Evolutionary conservation across 2,797 vertebrate genomes (phyloP).

Genomic region (Liparis tanakae): DNA sequence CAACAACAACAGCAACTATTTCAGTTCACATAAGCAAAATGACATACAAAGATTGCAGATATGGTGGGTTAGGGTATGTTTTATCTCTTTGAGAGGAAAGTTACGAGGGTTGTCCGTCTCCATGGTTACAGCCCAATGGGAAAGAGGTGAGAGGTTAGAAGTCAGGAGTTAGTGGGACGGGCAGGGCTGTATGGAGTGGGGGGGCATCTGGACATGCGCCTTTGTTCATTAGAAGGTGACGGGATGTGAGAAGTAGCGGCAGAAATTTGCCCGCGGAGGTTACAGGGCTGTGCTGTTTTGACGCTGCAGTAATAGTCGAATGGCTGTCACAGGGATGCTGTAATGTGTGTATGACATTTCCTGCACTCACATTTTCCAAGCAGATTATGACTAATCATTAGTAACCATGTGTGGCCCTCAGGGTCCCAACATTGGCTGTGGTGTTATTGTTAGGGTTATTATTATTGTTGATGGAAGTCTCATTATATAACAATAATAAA

Average conservation of each 20-base stretch:
- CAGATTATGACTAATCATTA: conserved; percentile 77
- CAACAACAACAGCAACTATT: conserved; percentile 51
- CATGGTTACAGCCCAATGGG: conserved; percentile 95
- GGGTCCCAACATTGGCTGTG: conserved; percentile 48
- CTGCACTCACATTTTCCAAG: conserved; percentile 57
- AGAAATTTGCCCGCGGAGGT: conserved; percentile 54
- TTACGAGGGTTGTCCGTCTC: conserved; percentile 96
- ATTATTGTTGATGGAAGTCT: conserved; percentile 48
- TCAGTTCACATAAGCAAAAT: conserved; percentile 53
- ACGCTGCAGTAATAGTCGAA: conserved; percentile 49
- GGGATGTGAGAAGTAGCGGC: conserved; percentile 47
- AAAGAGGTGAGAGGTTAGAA: conserved; percentile 77
- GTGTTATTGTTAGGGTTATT: conserved; percentile 56
- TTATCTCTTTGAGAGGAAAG: conserved; percentile 51
- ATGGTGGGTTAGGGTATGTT: conserved; percentile 60
- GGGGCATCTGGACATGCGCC: conserved; percentile 59
- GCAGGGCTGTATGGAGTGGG: conserved; percentile 85
- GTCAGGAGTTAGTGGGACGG: conserved; percentile 75
- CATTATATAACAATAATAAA: conserved; percentile 39
- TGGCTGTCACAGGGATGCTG: conserved; percentile 45
- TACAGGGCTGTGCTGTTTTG: conserved; percentile 40
- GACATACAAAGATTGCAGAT: conserved; percentile 54
- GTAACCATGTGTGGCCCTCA: conserved; percentile 64
- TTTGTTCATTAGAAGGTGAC: conserved; percentile 69
- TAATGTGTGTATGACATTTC: conserved; percentile 71